These are phyloP conservation scores for Oikopleura vanhoeffeni DNA, from an alignment of 23 tunicate species.

Conservation along the genomic window DNA sequence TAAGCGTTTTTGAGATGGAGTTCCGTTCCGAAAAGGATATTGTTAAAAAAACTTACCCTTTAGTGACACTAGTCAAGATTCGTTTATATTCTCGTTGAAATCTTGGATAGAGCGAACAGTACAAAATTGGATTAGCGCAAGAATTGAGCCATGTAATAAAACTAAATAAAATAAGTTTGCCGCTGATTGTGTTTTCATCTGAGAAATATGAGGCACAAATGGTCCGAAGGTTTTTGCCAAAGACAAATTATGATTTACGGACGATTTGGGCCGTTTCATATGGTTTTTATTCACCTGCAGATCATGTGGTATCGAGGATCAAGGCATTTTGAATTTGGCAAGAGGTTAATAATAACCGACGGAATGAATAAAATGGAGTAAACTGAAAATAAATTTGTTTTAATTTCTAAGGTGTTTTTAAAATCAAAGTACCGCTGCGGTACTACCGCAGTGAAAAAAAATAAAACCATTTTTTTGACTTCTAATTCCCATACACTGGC, in stretches of 20 bases:
- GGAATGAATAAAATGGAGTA: slow-evolving; percentile 70
- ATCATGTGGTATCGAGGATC: slow-evolving; percentile 55
- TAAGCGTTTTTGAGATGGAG: too few relatives aligned
- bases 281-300: slow-evolving; percentile 23
- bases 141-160: slow-evolving; percentile 84
- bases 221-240: too few relatives aligned
- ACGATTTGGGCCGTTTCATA: slow-evolving; percentile 70
- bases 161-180: too few relatives aligned
- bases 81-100: slow-evolving; percentile 1
- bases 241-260: slow-evolving; percentile 64
- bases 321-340: slow-evolving; percentile 12
- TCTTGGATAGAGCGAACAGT: slow-evolving; percentile 43
- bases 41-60: too few relatives aligned
- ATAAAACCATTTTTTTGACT: too few relatives aligned
- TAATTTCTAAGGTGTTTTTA: neutral
- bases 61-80: too few relatives aligned
- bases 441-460: too few relatives aligned
- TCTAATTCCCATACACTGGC: too few relatives aligned
- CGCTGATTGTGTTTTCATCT: too few relatives aligned
- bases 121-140: slow-evolving; percentile 65
- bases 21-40: too few relatives aligned
- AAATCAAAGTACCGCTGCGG: too few relatives aligned
- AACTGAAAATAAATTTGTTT: slow-evolving; percentile 16
- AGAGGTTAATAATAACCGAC: slow-evolving; percentile 58
- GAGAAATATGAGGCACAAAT: too few relatives aligned